Evolutionary conservation across 2,888 invertebrate species (phyloP).

Genomic region (Synergus laeviventris): DNA sequence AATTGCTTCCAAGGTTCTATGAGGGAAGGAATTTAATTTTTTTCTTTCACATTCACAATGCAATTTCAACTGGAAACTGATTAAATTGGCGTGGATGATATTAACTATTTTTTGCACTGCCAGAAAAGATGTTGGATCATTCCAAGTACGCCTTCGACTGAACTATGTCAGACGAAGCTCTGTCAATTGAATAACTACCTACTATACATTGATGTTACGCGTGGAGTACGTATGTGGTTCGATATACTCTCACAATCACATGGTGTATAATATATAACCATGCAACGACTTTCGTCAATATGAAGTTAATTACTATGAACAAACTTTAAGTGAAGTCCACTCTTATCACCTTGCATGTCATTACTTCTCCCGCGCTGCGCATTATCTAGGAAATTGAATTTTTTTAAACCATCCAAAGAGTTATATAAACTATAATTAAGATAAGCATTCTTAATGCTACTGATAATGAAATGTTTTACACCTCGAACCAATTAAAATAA

Average conservation of each 20-base stretch:
- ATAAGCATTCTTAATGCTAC: not conserved
- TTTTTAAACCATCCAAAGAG: not conserved
- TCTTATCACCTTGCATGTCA: conserved; percentile 10
- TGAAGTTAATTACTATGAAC: not conserved
- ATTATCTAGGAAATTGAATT: not conserved
- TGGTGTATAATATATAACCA: not conserved
- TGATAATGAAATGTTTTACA: not conserved
- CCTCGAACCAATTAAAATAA: too few species aligned
- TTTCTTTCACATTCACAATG: not conserved
- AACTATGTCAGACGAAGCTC: conserved; percentile 73
- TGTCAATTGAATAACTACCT: conserved; percentile 74
- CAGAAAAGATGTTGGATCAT: conserved; percentile 63
- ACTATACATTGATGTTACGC: conserved; percentile 62
- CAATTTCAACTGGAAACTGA: not conserved
- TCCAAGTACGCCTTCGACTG: conserved; percentile 71
- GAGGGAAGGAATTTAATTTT: not conserved
- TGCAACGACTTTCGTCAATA: conserved; percentile 9
- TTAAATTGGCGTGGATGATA: not conserved
- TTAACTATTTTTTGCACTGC: conserved; percentile 36
- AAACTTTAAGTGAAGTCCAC: conserved; percentile 10
- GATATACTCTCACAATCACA: conserved; percentile 4
- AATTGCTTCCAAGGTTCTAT: not conserved
- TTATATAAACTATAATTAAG: not conserved
- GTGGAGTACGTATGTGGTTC: conserved; percentile 47
- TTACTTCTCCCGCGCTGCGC: not conserved